Base-by-base conservation (phyloP, 2,797 vertebrate genomes). In the Notamacropus eugenii region DNA sequence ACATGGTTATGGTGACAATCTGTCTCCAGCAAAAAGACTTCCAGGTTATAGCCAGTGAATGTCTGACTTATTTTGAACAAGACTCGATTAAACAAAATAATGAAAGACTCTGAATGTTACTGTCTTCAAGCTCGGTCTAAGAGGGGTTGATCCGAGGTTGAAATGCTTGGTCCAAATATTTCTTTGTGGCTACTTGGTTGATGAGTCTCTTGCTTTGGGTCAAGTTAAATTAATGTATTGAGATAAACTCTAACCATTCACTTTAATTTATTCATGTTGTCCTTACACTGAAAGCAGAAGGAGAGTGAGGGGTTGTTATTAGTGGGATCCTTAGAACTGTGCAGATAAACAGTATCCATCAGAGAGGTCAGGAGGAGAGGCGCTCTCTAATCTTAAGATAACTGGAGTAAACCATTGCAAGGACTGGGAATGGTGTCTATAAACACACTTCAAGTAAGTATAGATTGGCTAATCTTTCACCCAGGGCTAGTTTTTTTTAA, bases 401-500 rank as follows among this genome's bases (percentile, higher is more conserved):
- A 52, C 92, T 95, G 91, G 62, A 96, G 74, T 92, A 98, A 98
- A 96, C 93, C 94, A 97, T 95, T 97, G 93, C 90, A 95, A 90
- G 95, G 94, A 90, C 5, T 1, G 24, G 74, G 90, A 55, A 91
- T 4, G 91, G 95, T 94, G 92, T 92, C 1, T 95, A 96, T 95
- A 97, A 98, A 97, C 97, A 97, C 93, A 95, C 93, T 97, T 91
- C 55, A 94, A 93, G 92, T 94, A 96, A 96, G 93, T 95, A 46
- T 96, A 96, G 91, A 58, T 0, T 3, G 95, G 95, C 91, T 97
- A 95, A 90, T 93, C 91, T 96, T 95, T 97, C 97, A 97, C 95
- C 92, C 57, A 91, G 95, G 54, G 57, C 74, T 27, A 87, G 34
- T 28, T 58, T 58, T 62, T 74, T 87, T 50, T 87, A 96, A 96